Evolutionary conservation across 1,140 invertebrate species (phyloP).

Genomic region (Drosophila virilis): DNA sequence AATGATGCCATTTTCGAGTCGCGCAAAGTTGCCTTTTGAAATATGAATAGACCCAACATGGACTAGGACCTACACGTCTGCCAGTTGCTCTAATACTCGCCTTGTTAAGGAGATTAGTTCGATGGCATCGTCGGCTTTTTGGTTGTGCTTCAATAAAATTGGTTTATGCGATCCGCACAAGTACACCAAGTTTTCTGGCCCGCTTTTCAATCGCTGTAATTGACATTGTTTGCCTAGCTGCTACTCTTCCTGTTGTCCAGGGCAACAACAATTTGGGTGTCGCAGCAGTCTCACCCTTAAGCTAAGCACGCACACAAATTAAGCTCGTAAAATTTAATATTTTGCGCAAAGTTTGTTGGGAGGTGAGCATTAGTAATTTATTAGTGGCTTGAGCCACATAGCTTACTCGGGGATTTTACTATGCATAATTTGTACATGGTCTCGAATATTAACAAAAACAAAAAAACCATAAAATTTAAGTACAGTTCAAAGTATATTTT

Average conservation of each 20-base stretch:
- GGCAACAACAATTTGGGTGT: constrained; percentile 10
- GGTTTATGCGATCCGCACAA: constrained; percentile 60
- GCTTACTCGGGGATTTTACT: constrained; percentile 10
- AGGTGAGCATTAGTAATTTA: constrained; percentile 68
- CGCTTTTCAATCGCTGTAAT: constrained; percentile 80
- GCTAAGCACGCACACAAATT: constrained; percentile 74
- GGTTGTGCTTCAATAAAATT: constrained; percentile 69
- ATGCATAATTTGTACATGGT: constrained; percentile 63
- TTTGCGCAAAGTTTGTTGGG: constrained; percentile 57
- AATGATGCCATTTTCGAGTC: constrained; percentile 76
- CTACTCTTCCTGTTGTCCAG: constrained; percentile 38
- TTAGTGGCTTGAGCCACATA: constrained; percentile 49
- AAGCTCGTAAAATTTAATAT: constrained; percentile 83
- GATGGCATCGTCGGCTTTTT: constrained; percentile 44
- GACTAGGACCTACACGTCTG: constrained; percentile 18
- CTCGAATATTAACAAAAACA: constrained; percentile 28
- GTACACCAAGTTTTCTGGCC: constrained; percentile 57
- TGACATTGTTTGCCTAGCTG: constrained; percentile 57
- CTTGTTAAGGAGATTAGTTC: constrained; percentile 80
- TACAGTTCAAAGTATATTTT: constrained; percentile 48
- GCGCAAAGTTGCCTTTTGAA: constrained; percentile 76
- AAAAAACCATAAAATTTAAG: constrained; percentile 66
- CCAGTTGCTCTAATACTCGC: constrained; percentile 56
- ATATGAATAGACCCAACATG: constrained; percentile 68
- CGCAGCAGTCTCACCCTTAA: constrained; percentile 17